Evolutionary conservation across 2,113 vertebrate genomes (phyloP).

Genomic region (Acanthochromis polyacanthus): DNA sequence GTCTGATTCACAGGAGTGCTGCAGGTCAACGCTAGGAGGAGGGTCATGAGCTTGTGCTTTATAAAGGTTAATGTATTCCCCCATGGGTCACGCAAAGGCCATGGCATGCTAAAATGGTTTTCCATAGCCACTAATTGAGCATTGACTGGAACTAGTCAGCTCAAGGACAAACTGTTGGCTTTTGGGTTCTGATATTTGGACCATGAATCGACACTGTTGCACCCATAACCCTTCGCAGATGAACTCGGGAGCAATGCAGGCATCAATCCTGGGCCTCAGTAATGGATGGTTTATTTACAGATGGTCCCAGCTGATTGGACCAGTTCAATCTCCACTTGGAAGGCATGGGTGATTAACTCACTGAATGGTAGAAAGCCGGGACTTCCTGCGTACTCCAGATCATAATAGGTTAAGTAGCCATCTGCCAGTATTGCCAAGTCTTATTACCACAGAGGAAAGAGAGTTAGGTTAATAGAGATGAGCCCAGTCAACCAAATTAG

Average conservation of each 20-base stretch:
- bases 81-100: constrained; percentile 20
- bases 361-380: constrained; percentile 8
- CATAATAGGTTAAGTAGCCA: constrained; percentile 37
- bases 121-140: constrained; percentile 53
- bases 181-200: neutral
- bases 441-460: constrained; percentile 41
- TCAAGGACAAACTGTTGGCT: constrained; percentile 27
- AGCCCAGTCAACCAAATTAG: constrained; percentile 48
- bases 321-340: constrained; percentile 9
- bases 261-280: neutral
- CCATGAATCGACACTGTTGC: neutral
- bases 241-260: neutral
- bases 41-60: neutral
- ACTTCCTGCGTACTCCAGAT: constrained; percentile 18
- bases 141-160: constrained; percentile 45
- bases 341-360: constrained; percentile 25
- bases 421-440: constrained; percentile 43
- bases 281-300: neutral
- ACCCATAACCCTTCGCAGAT: neutral
- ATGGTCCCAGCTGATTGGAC: constrained; percentile 8
- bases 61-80: constrained; percentile 33
- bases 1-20: neutral
- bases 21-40: neutral
- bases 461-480: constrained; percentile 48
- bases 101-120: constrained; percentile 38